A percentile compares a stretch with the other conserved stretches of the same genome.
Conservation (phyloP, 2,888 invertebrate genomes). For the Heliconius charithonia region DNA sequence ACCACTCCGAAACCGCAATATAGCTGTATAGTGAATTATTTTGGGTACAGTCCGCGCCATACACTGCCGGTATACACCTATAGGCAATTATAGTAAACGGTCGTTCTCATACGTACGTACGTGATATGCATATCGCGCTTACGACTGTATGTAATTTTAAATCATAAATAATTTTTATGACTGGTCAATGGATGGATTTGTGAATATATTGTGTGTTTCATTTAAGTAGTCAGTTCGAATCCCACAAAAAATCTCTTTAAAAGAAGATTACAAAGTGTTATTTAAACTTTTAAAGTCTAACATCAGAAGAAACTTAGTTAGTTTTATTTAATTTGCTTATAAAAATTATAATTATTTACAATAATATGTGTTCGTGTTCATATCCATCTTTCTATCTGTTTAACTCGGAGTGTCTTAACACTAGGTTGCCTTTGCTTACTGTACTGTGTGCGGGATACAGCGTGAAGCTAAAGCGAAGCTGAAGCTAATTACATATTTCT, state of each 20-base stretch:
- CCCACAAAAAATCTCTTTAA: not conserved
- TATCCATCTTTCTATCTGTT: too few relatives aligned
- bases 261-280: not conserved
- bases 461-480: too few relatives aligned
- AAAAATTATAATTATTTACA: too few relatives aligned
- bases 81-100: slow-evolving; percentile 26
- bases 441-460: too few relatives aligned
- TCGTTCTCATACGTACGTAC: slow-evolving; percentile 15
- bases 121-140: slow-evolving; percentile 5
- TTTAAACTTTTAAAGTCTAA: not conserved
- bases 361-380: too few relatives aligned
- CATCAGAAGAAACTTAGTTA: too few relatives aligned
- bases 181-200: not conserved
- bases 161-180: slow-evolving; percentile 6
- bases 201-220: not conserved
- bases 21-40: slow-evolving; percentile 20
- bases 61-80: not conserved
- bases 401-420: too few relatives aligned
- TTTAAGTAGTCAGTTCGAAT: not conserved
- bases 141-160: slow-evolving; percentile 11
- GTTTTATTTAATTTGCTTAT: too few relatives aligned
- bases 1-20: slow-evolving; percentile 18
- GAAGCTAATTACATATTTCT: too few relatives aligned
- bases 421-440: too few relatives aligned
- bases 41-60: slow-evolving; percentile 19